Percentiles rank a stretch among this genome's conserved stretches.
These are phyloP conservation scores for Alethe castanea DNA, from an alignment of 2,113 vertebrate species.

Conservation along the genomic window DNA sequence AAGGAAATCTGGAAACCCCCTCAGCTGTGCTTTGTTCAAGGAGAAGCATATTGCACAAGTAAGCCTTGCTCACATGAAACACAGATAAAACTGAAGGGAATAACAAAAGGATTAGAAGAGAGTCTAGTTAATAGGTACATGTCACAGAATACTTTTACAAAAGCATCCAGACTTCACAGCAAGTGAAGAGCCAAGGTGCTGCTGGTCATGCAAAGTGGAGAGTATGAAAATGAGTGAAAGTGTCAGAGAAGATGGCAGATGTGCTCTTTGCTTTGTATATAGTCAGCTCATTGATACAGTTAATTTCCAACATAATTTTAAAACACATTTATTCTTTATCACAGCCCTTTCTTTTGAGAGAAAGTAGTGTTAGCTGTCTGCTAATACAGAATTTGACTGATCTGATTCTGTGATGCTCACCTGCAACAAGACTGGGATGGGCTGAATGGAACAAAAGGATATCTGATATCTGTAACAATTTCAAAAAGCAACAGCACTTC, in stretches of 20 bases:
- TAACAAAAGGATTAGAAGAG: not conserved
- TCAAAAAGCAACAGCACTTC: not conserved
- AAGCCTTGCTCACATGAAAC: not conserved
- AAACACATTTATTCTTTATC: not conserved
- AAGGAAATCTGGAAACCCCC: not conserved
- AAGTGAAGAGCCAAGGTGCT: not conserved
- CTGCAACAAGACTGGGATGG: not conserved
- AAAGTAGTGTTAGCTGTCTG: not conserved
- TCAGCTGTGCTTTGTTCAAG: not conserved
- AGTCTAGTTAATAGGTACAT: not conserved
- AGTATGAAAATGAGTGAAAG: not conserved
- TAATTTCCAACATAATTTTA: not conserved
- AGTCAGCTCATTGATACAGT: not conserved
- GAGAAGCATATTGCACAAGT: not conserved
- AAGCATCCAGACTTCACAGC: not conserved
- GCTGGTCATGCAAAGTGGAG: not conserved
- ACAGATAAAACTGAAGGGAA: not conserved
- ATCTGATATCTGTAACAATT: not conserved
- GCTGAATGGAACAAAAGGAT: not conserved
- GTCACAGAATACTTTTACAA: not conserved
- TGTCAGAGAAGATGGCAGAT: not conserved
- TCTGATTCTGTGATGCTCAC: not conserved
- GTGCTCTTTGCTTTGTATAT: not conserved
- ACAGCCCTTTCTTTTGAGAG: not conserved
- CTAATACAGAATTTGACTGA: not conserved